Percentiles rank a stretch among this genome's conserved stretches.
phyloP scores from a whole-genome alignment of 2,113 vertebrate species.

The Brachionichthys hirsutus region DNA sequence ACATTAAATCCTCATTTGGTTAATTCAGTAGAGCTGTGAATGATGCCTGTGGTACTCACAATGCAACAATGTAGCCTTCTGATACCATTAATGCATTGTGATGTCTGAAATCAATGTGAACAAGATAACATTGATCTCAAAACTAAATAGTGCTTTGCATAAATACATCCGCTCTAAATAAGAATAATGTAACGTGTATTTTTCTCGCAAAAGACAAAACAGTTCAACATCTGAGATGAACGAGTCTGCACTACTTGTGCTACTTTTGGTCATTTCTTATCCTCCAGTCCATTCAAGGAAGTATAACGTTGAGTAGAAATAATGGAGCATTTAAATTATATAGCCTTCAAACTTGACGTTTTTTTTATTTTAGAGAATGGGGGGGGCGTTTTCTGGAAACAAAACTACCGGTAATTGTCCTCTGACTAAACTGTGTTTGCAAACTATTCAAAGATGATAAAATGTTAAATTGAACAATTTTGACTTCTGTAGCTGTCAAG shows the following conservation, averaged over 20 bases:
- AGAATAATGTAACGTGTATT: neutral
- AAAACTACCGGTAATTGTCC: no score
- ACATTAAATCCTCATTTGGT: neutral
- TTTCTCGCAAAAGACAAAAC: neutral
- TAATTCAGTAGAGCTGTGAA: neutral
- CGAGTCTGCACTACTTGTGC: neutral
- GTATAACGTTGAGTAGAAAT: neutral
- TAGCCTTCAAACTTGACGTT: no score
- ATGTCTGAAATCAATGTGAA: neutral
- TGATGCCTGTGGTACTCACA: neutral
- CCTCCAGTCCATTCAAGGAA: neutral
- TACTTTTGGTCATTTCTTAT: accelerated
- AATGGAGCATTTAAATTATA: no score
- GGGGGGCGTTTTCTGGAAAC: no score
- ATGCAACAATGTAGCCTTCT: neutral
- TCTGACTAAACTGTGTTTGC: no score
- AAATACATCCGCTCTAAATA: neutral
- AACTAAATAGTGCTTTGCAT: neutral
- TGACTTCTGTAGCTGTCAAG: no score
- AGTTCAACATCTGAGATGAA: constrained; percentile 7
- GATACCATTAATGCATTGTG: neutral
- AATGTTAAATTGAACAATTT: no score
- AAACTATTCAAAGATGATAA: no score
- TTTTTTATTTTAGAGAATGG: no score
- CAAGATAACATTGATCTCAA: neutral